A percentile compares a stretch with the other conserved stretches of the same genome.
phyloP scores from a whole-genome alignment of 2,797 vertebrate species.

The Spizella passerina region DNA sequence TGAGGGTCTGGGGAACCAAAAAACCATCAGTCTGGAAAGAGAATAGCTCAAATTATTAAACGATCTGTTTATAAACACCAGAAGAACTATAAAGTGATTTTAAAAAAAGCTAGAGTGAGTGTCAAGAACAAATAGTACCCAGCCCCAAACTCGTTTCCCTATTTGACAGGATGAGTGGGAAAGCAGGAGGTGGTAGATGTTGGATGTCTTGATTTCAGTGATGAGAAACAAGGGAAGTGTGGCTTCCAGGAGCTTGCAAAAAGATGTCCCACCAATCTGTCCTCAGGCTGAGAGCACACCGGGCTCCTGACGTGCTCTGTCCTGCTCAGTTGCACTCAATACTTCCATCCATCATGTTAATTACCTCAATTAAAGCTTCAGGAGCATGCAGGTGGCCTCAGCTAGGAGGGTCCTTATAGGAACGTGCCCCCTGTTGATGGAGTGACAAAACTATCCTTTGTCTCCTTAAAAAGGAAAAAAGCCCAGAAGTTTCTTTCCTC shows the following conservation, averaged over 20 bases:
- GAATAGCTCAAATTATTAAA: not conserved
- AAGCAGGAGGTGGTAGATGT: not conserved
- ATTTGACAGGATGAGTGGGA: not conserved
- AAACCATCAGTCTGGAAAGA: not conserved
- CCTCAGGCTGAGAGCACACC: not conserved
- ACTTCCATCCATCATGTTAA: not conserved
- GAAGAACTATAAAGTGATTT: not conserved
- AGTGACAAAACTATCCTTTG: too few species aligned
- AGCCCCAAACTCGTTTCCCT: constrained; percentile 1
- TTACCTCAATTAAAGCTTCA: not conserved
- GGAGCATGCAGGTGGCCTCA: not conserved
- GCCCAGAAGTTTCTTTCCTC: too few species aligned
- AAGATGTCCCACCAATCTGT: not conserved
- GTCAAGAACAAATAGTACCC: not conserved
- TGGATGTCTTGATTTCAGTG: not conserved
- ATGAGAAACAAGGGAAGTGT: not conserved
- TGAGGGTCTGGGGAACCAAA: not conserved
- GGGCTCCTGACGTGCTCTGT: not conserved
- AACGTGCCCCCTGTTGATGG: too few species aligned
- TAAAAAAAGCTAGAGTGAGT: not conserved
- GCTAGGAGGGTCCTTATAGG: not conserved
- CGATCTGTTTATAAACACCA: constrained; percentile 10
- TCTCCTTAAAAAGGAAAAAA: too few species aligned
- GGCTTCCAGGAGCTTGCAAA: not conserved
- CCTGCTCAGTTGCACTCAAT: not conserved